Evolutionary conservation across 1,140 invertebrate genomes (phyloP).

Genomic region (Solen grandis): DNA sequence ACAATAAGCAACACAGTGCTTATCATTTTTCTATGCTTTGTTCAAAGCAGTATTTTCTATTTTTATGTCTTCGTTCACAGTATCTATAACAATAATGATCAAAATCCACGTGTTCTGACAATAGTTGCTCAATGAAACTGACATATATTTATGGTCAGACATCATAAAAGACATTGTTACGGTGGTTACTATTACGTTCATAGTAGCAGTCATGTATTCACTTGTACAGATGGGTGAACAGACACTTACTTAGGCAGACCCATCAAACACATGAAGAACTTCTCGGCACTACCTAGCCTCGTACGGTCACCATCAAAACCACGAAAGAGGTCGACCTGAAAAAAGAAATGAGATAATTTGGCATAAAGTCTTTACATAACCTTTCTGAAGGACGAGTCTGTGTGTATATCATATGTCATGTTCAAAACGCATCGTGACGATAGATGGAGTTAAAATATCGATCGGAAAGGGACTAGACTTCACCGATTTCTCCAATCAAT

Average conservation of each 20-base stretch:
- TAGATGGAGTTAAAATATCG: no score
- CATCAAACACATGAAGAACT: constrained; percentile 73
- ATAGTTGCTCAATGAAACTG: not conserved
- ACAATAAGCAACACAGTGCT: not conserved
- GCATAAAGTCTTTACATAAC: no score
- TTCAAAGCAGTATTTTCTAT: not conserved
- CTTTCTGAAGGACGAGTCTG: no score
- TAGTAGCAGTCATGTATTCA: not conserved
- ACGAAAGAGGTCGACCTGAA: constrained; percentile 72
- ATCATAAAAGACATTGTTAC: not conserved
- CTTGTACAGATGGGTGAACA: not conserved
- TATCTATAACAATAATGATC: not conserved
- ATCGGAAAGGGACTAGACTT: no score
- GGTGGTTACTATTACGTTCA: not conserved
- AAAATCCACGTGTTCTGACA: not conserved
- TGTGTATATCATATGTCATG: no score
- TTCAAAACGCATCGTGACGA: no score
- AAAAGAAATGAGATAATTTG: no score
- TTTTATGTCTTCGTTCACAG: not conserved
- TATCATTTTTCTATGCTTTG: not conserved
- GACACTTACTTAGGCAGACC: constrained; percentile 73
- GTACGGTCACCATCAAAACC: constrained; percentile 72
- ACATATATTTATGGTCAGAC: not conserved
- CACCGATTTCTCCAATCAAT: no score
- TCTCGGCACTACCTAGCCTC: constrained; percentile 75